Conservation (phyloP, 2,113 vertebrate species). For the Coptodon bakossiorum region DNA sequence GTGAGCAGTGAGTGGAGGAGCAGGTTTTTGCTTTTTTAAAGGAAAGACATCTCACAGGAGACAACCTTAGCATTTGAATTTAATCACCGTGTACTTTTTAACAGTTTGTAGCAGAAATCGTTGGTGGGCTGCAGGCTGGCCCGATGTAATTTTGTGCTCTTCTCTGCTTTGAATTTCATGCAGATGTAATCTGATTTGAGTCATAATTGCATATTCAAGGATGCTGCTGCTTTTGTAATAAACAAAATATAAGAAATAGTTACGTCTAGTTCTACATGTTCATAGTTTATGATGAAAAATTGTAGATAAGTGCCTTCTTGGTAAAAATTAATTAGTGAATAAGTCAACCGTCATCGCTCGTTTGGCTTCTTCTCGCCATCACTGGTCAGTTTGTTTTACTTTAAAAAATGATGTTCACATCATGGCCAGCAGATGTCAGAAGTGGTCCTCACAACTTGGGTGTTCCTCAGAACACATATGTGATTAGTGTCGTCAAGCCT, state of each 20-base stretch:
- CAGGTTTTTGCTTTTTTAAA: background rate
- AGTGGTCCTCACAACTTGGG: conserved; percentile 57
- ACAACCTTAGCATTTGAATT: background rate
- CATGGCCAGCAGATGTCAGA: conserved; percentile 69
- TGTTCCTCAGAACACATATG: background rate
- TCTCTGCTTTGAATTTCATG: background rate
- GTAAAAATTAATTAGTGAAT: background rate
- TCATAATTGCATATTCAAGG: background rate
- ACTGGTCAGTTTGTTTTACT: background rate
- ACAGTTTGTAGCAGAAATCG: background rate
- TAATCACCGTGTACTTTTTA: conserved; percentile 2
- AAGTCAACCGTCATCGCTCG: background rate
- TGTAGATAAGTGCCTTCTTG: background rate
- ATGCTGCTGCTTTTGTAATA: background rate
- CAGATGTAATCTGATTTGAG: background rate
- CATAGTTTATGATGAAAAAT: conserved; percentile 14
- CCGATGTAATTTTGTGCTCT: background rate
- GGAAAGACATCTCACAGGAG: background rate
- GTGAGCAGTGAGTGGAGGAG: background rate
- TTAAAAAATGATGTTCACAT: background rate
- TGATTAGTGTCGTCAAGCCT: conserved; percentile 12
- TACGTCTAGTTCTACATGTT: background rate
- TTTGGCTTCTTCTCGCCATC: background rate
- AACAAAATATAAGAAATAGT: background rate
- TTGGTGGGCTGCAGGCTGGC: background rate